Evolutionary conservation across 2,797 vertebrate species (phyloP).

Genomic region (Hybognathus amarus): DNA sequence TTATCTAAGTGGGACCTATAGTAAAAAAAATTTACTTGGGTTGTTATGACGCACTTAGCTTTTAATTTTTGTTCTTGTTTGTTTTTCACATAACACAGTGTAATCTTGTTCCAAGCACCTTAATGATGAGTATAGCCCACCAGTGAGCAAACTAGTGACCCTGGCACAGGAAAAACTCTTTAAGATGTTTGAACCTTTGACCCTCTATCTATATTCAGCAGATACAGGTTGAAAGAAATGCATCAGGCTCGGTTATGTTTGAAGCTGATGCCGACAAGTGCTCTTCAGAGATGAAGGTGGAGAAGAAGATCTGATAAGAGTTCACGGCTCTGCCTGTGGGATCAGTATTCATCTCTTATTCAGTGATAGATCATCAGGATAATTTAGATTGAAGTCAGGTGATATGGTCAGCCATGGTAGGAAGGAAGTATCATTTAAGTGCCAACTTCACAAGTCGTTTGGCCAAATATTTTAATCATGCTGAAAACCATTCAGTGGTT

Average conservation of each 20-base stretch:
- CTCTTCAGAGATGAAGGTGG: neutral
- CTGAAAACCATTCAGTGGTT: neutral
- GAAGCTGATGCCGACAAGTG: neutral
- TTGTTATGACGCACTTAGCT: neutral
- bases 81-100: neutral
- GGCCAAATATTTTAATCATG: neutral
- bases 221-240: conserved; percentile 6
- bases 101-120: neutral
- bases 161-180: neutral
- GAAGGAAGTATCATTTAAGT: neutral
- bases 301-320: conserved; percentile 7
- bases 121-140: neutral
- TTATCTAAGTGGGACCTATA: neutral
- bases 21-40: neutral
- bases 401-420: neutral
- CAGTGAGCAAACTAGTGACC: neutral
- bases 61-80: no score
- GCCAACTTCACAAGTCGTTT: neutral
- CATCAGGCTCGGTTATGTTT: conserved; percentile 14
- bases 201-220: conserved; percentile 1
- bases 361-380: conserved; percentile 8
- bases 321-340: conserved; percentile 28
- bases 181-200: conserved; percentile 25
- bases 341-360: conserved; percentile 27
- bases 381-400: neutral